A percentile compares a stretch with the other conserved stretches of the same genome.
Evolutionary conservation across 2,888 invertebrate species (phyloP).

Genomic region (Mesorhabditis belari): DNA sequence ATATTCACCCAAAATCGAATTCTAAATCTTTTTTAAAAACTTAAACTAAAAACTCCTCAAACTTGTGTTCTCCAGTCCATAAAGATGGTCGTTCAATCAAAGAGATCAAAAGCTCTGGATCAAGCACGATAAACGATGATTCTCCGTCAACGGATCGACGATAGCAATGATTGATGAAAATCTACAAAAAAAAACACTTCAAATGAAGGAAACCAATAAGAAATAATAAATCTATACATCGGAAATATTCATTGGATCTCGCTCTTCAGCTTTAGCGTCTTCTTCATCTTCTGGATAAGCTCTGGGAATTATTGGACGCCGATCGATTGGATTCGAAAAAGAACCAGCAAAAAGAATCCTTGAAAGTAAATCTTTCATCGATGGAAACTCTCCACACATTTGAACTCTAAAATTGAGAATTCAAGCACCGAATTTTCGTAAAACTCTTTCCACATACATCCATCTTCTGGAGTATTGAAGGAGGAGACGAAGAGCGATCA

Average conservation of each 20-base stretch:
- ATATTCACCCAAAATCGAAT: neutral
- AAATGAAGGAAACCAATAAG: neutral
- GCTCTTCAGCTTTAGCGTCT: neutral
- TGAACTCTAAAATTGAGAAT: too few relatives aligned
- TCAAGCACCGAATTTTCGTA: too few relatives aligned
- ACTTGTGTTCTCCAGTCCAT: neutral
- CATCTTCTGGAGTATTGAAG: neutral
- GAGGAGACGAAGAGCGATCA: neutral
- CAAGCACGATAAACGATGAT: neutral
- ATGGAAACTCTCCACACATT: neutral
- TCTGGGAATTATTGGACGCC: neutral
- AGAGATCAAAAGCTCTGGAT: neutral
- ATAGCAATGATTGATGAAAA: neutral
- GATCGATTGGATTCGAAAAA: neutral
- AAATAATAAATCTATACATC: neutral
- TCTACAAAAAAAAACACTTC: neutral
- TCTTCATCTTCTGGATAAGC: neutral
- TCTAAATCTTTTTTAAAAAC: neutral
- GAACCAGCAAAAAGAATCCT: neutral
- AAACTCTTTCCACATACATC: too few relatives aligned
- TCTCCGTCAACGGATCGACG: neutral
- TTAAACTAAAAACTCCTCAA: neutral
- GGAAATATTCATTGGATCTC: neutral
- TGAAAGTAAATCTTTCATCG: neutral
- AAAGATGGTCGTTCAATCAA: neutral